Evolutionary conservation across 1,140 invertebrate genomes (phyloP).

Genomic region (Harpegnathos saltator): DNA sequence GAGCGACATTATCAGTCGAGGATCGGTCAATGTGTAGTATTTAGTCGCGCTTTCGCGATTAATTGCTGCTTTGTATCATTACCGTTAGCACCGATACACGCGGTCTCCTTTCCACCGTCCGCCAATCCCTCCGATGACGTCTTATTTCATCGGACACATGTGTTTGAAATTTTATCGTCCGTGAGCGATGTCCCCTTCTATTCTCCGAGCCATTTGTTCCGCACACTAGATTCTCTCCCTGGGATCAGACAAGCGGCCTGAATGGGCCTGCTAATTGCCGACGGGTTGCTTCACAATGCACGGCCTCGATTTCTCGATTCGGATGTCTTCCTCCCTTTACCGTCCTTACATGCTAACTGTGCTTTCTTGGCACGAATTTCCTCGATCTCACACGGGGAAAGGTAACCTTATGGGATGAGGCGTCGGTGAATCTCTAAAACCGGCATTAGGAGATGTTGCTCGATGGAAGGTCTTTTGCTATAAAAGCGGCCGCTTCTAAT

Average conservation of each 20-base stretch:
- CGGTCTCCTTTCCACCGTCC: no score
- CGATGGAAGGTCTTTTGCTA: no score
- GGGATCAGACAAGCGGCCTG: constrained; percentile 56
- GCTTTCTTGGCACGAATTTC: constrained; percentile 68
- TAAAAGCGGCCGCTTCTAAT: no score
- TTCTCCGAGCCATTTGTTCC: constrained; percentile 47
- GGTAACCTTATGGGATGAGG: no score
- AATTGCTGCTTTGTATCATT: no score
- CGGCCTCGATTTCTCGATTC: constrained; percentile 67
- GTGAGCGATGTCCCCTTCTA: constrained; percentile 48
- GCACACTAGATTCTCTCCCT: not conserved
- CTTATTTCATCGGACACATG: constrained; percentile 29
- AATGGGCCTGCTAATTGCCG: constrained; percentile 68
- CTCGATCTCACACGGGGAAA: not conserved
- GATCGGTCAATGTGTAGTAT: no score
- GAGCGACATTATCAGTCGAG: no score
- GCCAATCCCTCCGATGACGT: no score
- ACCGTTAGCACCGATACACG: no score
- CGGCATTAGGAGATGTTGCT: no score
- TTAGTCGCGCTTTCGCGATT: no score
- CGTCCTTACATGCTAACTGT: constrained; percentile 51
- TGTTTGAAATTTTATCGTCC: constrained; percentile 71
- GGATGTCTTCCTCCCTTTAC: constrained; percentile 71
- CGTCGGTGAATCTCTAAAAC: no score
- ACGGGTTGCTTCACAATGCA: constrained; percentile 73